Conservation (phyloP, 2,888 invertebrate species). For the Drosophila mercatorum region DNA sequence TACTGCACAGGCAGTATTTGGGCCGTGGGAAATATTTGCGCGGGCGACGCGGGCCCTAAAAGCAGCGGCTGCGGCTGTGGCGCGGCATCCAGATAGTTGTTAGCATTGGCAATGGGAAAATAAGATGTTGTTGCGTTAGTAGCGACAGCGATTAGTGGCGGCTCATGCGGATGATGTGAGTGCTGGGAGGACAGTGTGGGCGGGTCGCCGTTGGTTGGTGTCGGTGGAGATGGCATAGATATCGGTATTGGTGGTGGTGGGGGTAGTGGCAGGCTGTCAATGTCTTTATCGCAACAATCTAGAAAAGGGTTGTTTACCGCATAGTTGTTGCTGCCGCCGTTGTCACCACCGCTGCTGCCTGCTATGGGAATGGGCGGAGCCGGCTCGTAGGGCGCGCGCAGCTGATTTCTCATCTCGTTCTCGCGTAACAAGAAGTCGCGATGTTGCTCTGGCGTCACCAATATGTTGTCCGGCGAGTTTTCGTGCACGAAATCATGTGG, state of each 20-base stretch:
- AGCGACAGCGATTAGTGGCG: constrained; percentile 70
- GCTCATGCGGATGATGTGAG: constrained; percentile 71
- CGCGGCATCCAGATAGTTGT: constrained; percentile 60
- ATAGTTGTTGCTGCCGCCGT: constrained; percentile 53
- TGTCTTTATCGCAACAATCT: constrained; percentile 78
- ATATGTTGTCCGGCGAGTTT: constrained; percentile 83
- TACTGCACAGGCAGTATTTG: constrained; percentile 85
- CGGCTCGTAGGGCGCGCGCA: constrained; percentile 74
- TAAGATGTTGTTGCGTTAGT: constrained; percentile 80
- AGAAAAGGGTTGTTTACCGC: constrained; percentile 84
- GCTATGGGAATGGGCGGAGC: constrained; percentile 74
- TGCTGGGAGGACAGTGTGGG: constrained; percentile 38
- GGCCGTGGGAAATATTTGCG: constrained; percentile 84
- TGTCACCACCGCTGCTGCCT: constrained; percentile 48
- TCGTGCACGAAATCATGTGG: constrained; percentile 82
- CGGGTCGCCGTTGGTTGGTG: constrained; percentile 24
- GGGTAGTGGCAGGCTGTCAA: constrained; percentile 77
- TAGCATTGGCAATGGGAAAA: constrained; percentile 62
- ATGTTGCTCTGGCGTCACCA: constrained; percentile 84
- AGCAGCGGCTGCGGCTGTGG: constrained; percentile 57
- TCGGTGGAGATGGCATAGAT: constrained; percentile 35
- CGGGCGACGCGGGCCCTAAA: constrained; percentile 72
- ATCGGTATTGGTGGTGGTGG: constrained; percentile 60
- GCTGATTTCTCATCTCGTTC: constrained; percentile 83
- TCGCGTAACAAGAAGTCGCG: constrained; percentile 83